A percentile compares a stretch with the other conserved stretches of the same genome.
Conservation (phyloP, 2,888 invertebrate genomes). For the Fragum whitleyi region DNA sequence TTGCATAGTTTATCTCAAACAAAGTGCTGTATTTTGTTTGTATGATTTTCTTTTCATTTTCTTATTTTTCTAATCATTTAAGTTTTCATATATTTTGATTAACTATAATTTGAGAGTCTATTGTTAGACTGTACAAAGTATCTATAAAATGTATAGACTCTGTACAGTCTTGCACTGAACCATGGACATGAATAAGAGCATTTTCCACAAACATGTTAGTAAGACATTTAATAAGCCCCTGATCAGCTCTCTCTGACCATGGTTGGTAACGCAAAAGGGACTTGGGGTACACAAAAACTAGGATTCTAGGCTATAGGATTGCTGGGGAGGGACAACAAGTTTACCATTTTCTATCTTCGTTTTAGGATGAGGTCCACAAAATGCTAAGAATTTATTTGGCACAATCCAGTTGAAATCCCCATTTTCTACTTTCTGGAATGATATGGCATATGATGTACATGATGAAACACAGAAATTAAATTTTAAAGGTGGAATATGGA, state of each 20-base stretch:
- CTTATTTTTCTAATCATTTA: too few relatives aligned
- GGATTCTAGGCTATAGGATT: constrained; percentile 16
- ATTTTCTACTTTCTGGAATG: constrained; percentile 94
- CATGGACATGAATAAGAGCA: too few relatives aligned
- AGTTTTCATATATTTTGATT: too few relatives aligned
- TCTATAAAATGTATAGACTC: too few relatives aligned
- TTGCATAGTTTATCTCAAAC: too few relatives aligned
- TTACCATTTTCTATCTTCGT: constrained; percentile 93
- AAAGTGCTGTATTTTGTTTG: too few relatives aligned
- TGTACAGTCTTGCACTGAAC: too few relatives aligned
- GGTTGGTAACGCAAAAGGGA: too few relatives aligned
- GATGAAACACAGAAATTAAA: not conserved
- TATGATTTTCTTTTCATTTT: too few relatives aligned
- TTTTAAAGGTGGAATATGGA: too few relatives aligned
- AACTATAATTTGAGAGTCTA: too few relatives aligned
- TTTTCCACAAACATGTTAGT: constrained; percentile 22
- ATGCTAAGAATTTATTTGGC: constrained; percentile 98
- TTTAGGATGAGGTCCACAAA: constrained; percentile 98
- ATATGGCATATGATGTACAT: constrained; percentile 28
- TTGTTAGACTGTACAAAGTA: too few relatives aligned
- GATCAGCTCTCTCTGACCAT: not conserved
- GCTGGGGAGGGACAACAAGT: not conserved
- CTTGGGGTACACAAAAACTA: not conserved
- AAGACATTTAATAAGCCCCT: constrained; percentile 1
- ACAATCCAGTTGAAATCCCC: constrained; percentile 99